Evolutionary conservation across 2,113 vertebrate genomes (phyloP).

Genomic region (Willisornis vidua): DNA sequence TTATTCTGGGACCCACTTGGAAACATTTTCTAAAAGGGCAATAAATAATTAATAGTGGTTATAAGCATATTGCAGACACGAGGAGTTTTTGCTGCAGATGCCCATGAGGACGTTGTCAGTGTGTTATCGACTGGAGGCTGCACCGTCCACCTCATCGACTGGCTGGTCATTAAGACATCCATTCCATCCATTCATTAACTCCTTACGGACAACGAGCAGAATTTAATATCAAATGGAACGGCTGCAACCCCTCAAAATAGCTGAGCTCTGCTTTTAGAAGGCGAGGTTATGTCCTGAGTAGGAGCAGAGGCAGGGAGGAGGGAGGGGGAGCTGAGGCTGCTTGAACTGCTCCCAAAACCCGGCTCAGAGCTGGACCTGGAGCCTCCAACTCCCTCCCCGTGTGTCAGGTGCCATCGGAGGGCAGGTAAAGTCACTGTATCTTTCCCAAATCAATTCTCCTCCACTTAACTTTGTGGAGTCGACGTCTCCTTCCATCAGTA

Average conservation of each 20-base stretch:
- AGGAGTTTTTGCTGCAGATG: background rate
- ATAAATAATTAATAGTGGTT: background rate
- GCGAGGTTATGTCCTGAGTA: background rate
- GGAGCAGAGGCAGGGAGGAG: background rate
- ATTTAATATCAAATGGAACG: fast-evolving
- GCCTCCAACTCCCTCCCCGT: fast-evolving
- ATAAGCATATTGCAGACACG: background rate
- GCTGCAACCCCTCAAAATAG: fast-evolving
- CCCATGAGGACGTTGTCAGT: background rate
- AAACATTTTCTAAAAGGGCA: background rate
- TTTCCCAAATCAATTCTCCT: conserved; percentile 12
- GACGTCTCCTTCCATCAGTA: fast-evolving
- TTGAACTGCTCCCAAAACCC: background rate
- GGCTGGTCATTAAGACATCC: background rate
- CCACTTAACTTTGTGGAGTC: background rate
- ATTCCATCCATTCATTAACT: background rate
- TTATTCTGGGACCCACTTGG: background rate
- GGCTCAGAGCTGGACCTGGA: background rate
- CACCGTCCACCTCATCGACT: background rate
- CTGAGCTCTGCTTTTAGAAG: background rate
- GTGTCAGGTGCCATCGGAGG: fast-evolving
- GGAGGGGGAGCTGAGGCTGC: background rate
- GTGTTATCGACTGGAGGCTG: background rate
- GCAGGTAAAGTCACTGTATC: background rate
- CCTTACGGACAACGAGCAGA: fast-evolving